These are phyloP conservation scores for Hemibates koningsi DNA, from an alignment of 2,113 vertebrate species.

Conservation along the genomic window DNA sequence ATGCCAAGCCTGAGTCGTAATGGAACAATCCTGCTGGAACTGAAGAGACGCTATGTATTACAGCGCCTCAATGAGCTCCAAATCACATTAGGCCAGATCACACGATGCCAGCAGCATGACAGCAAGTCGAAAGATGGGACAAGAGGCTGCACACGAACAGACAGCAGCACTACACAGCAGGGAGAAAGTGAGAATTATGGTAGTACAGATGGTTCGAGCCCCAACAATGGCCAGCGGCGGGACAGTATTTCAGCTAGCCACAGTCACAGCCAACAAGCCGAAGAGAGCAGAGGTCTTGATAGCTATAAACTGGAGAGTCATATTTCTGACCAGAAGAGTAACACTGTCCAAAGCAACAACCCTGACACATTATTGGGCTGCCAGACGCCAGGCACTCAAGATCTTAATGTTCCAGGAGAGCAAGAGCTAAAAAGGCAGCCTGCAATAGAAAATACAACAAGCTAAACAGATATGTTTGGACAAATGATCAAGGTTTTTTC, in stretches of 20 bases:
- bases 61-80: slow-evolving; percentile 65
- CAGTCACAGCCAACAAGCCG: slow-evolving; percentile 5
- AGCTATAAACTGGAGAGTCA: slow-evolving; percentile 27
- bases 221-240: neutral
- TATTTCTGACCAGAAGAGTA: slow-evolving; percentile 21
- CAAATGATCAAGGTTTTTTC: neutral
- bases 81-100: slow-evolving; percentile 49
- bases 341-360: neutral
- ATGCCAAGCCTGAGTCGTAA: slow-evolving; percentile 46
- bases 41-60: slow-evolving; percentile 53
- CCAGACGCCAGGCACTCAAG: neutral
- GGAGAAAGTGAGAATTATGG: neutral
- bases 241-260: neutral
- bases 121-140: slow-evolving; percentile 17
- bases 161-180: slow-evolving; percentile 3
- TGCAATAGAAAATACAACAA: neutral
- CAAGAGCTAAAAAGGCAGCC: neutral
- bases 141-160: neutral
- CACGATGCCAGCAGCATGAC: slow-evolving; percentile 34
- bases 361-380: neutral
- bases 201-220: neutral
- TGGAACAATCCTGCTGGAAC: slow-evolving; percentile 60
- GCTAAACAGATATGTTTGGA: neutral
- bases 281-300: neutral
- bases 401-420: neutral